Evolutionary conservation across 2,888 invertebrate genomes (phyloP), one percentile per base, ranked within the genome.

Genomic region (Scelioninae gen. 1): DNA sequence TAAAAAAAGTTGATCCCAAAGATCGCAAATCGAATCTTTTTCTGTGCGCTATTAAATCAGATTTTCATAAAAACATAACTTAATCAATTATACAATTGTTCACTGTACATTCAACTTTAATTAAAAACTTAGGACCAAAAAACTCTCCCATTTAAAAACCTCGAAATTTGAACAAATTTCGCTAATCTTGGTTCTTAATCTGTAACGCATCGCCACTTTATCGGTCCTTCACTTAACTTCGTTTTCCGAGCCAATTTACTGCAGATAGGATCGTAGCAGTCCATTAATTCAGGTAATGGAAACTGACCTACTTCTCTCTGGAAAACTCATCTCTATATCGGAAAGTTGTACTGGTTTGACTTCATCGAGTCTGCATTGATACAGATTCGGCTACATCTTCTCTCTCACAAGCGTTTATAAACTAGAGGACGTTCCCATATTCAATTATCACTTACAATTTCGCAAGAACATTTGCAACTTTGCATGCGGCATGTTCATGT

Each of bases 251-350:
- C 66, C 79, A 74, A 79, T 79, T 80, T 74, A 74, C 58, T 60
- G 43, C 55, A 66, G 68, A 74, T 80, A 74, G 63, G 66, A 80
- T 80, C 79, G 68, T 40, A 62, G 60, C 47, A 80, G 62, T 60
- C 72, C 53, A 80, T 74, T 80, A 80, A 74, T 53, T 68, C 68
- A 47, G 45, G 74, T 74, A 80, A 80, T 74, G 60, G 68, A 74
- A 80, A 66, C 66, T 66, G 72, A 72, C 66, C 79, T 66, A 72
- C 66, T 79, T 72, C 53, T 34, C 23, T 60, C 16, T n/a, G n/a
- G 29, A 65, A 63, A 78, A 79, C 71, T 65, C 62, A 7, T 56
- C 15, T 34, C 49, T 16, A 15, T 72, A 43, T 51, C 79, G 45
- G 38, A 72, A 45, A 72, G 47, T 53, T 58, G 58, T 58, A 45